These are phyloP conservation scores for Anniella stebbinsi DNA, from an alignment of 2,797 vertebrate genomes.

Conservation along the genomic window DNA sequence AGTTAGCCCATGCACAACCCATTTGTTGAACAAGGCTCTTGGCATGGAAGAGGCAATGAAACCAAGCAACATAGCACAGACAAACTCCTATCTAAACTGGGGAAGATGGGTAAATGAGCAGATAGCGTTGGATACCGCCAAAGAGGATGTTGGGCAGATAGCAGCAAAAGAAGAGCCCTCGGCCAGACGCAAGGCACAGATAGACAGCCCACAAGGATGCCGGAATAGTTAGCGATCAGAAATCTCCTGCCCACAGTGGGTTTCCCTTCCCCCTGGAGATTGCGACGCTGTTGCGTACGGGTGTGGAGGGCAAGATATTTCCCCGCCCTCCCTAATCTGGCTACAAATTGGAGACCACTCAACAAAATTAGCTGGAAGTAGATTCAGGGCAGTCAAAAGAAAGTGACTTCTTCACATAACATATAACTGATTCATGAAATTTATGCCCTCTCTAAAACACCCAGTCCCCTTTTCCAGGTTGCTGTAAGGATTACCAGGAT, in stretches of 20 bases:
- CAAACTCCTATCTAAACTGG: not conserved
- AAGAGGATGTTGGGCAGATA: slow-evolving; percentile 45
- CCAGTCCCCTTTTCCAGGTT: not conserved
- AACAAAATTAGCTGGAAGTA: too few relatives aligned
- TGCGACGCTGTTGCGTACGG: not conserved
- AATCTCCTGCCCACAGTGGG: not conserved
- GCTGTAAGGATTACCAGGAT: too few relatives aligned
- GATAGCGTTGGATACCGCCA: slow-evolving; percentile 12
- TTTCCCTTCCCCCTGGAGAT: slow-evolving; percentile 1
- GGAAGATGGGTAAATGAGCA: slow-evolving; percentile 15
- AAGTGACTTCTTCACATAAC: not conserved
- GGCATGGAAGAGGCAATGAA: not conserved
- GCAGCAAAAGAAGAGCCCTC: not conserved
- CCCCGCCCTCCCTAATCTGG: not conserved
- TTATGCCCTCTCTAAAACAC: not conserved
- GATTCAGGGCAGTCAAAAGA: not conserved
- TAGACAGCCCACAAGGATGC: slow-evolving; percentile 21
- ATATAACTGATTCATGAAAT: not conserved
- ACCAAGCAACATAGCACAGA: not conserved
- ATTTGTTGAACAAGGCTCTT: not conserved
- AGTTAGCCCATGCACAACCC: not conserved
- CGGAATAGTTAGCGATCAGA: slow-evolving; percentile 10
- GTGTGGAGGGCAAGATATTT: too few relatives aligned
- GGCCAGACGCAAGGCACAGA: not conserved
- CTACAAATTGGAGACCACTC: not conserved